Conservation (phyloP, 2,888 invertebrate species). For the Pollenia angustigena region DNA sequence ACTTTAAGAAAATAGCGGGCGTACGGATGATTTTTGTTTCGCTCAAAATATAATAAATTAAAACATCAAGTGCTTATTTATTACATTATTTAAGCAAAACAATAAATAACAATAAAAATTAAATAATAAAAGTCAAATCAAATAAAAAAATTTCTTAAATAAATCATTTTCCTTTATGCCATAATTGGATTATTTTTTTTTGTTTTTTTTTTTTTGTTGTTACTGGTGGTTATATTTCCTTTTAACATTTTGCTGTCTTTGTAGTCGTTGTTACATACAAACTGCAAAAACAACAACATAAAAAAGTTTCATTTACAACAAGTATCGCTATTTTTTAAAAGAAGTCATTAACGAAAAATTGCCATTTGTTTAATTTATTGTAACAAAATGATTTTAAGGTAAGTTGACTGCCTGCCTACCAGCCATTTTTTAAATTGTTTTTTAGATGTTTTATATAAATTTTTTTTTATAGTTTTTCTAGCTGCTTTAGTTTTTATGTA, state of each 20-base stretch:
- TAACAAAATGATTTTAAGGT: slow-evolving; percentile 82
- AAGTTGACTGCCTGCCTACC: slow-evolving; percentile 71
- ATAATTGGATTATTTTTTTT: slow-evolving; percentile 77
- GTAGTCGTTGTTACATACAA: not conserved
- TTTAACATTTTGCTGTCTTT: slow-evolving; percentile 3
- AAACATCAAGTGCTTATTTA: slow-evolving; percentile 52
- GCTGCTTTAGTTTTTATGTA: slow-evolving; percentile 71
- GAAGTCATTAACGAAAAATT: slow-evolving; percentile 78
- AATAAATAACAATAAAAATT: slow-evolving; percentile 13
- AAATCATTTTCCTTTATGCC: slow-evolving; percentile 64
- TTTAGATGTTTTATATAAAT: not conserved
- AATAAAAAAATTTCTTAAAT: not conserved
- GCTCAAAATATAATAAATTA: not conserved
- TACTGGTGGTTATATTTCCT: slow-evolving; percentile 66
- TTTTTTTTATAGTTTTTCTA: slow-evolving; percentile 22
- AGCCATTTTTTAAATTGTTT: slow-evolving; percentile 5
- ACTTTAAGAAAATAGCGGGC: slow-evolving; percentile 65
- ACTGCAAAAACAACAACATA: not conserved
- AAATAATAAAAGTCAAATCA: not conserved
- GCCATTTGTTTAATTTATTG: slow-evolving; percentile 76
- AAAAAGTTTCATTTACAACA: slow-evolving; percentile 24
- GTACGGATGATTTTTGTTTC: slow-evolving; percentile 74
- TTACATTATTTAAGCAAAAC: slow-evolving; percentile 9
- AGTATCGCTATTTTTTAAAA: slow-evolving; percentile 74
- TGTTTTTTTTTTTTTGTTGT: too few relatives aligned